Evolutionary conservation across 2,888 invertebrate species (phyloP), one percentile per base, ranked within the genome.

Genomic region (Criorhina ranunculi): DNA sequence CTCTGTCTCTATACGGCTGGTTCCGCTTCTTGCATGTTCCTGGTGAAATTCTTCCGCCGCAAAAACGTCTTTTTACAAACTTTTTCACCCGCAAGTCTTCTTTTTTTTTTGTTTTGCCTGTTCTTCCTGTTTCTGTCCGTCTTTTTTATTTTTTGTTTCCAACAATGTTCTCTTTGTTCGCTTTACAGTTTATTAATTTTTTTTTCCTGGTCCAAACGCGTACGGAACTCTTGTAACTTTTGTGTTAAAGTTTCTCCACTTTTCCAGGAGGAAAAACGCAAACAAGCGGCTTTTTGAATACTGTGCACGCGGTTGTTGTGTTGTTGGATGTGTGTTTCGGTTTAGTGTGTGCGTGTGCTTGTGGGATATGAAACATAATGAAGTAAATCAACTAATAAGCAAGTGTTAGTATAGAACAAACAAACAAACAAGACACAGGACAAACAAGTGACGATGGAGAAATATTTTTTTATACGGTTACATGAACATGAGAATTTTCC

Each of bases 1-100:
- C n/a, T n/a, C n/a, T n/a, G n/a, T n/a, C n/a, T 29, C 24, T 24
- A 24, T 64, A 40, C 64, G 59, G 42, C 66, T 75, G 70, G 85
- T 79, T 85, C 64, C 79, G 79, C 79, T 75, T 85, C 79, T 75
- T 85, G 79, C 79, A 79, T 79, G 85, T 85, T 70, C 24, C 79
- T 62, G 75, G 64, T 70, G 79, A 75, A 85, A 85, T 85, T 85
- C 75, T 85, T 85, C 85, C 85, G 79, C 85, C 79, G 57, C 85
- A 79, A 85, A 85, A 85, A 75, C 79, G 79, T 85, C 79, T 85
- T 85, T 79, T 79, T 79, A 40, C 12, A 59, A 85, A 85, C 75
- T 85, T 85, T 83, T 79, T 64, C 75, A 64, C 79, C 79, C 79
- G 44, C 85, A 75, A 79, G 69, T 66, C 75, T 82, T 60, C 49